Evolutionary conservation across 1,140 invertebrate genomes (phyloP), one percentile per base, ranked within the genome.

Genomic region (Contarinia nasturtii): DNA sequence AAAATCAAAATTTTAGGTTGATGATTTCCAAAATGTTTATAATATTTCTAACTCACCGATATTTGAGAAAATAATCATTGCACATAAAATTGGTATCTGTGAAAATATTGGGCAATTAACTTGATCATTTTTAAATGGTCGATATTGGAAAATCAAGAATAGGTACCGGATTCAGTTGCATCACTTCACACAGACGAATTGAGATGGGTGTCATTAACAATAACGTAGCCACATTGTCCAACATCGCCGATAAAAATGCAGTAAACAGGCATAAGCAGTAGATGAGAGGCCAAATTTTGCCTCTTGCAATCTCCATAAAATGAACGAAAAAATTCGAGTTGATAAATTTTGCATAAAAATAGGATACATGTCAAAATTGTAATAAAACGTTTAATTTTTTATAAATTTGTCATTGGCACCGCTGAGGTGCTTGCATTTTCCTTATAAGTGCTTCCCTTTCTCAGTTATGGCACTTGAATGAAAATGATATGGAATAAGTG

Each of bases 211-310:
- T 83, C 70, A 87, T 79, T 1, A 90, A 64, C 7, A 90, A 59
- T 7, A 86, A 77, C 0, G 84, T 87, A 0, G 86, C 89, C 2
- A 89, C 86, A 58, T 87, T 90, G 61, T 89, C 86, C 40, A 89
- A 58, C 53, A 88, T 77, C 0, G 82, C 80, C 0, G 86, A 88
- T 1, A 87, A 54, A 1, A 86, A 47, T 0, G 77, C 80, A 0
- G 84, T 82, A 54, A 86, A 80, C 1, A 80, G 60, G 55, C 83
- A 87, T 0, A 90, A 64, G 0, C 76, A 70, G 14, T 76, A 80
- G 10, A 89, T 76, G 1, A 89, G 61, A 0, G 81, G 77, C 86
- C 85, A 88, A 2, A 82, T 63, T 60, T 73, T 73, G 12, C 86
- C 86, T 52, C 70, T 72, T 0, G 85, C 82, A 40, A 84, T 40